phyloP scores from a whole-genome alignment of 2,113 vertebrate species.

The Hypanus sabinus region DNA sequence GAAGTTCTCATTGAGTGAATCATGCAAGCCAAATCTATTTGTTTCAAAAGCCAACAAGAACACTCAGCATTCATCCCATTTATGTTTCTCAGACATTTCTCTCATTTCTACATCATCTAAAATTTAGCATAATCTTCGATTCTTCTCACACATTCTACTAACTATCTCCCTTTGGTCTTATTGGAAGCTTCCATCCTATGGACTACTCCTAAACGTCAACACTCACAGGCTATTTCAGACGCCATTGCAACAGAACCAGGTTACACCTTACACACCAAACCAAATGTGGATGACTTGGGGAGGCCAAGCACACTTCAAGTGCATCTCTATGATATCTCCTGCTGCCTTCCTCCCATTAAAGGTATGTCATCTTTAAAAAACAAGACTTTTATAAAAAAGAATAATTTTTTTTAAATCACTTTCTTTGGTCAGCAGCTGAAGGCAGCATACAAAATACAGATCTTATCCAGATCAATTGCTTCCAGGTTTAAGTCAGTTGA shows the following conservation, averaged over 20 bases:
- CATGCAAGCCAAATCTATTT: no score
- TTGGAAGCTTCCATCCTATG: not conserved
- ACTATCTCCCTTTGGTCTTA: not conserved
- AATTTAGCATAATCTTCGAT: not conserved
- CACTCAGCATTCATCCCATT: no score
- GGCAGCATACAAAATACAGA: not conserved
- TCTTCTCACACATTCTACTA: not conserved
- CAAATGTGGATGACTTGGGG: not conserved
- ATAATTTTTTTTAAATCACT: no score
- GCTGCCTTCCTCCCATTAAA: not conserved
- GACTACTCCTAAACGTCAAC: not conserved
- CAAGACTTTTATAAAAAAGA: not conserved
- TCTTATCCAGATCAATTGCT: not conserved
- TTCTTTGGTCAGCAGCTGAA: not conserved
- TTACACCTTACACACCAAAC: not conserved
- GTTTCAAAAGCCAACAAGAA: no score
- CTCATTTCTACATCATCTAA: not conserved
- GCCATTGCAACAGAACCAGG: not conserved
- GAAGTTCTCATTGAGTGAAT: no score
- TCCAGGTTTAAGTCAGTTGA: not conserved
- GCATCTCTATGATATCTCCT: not conserved
- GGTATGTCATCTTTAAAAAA: not conserved
- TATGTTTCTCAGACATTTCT: not conserved
- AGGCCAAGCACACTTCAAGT: not conserved
- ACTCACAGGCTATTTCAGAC: not conserved